Conservation (phyloP, 2,113 vertebrate species). For the Synchiropus splendidus region DNA sequence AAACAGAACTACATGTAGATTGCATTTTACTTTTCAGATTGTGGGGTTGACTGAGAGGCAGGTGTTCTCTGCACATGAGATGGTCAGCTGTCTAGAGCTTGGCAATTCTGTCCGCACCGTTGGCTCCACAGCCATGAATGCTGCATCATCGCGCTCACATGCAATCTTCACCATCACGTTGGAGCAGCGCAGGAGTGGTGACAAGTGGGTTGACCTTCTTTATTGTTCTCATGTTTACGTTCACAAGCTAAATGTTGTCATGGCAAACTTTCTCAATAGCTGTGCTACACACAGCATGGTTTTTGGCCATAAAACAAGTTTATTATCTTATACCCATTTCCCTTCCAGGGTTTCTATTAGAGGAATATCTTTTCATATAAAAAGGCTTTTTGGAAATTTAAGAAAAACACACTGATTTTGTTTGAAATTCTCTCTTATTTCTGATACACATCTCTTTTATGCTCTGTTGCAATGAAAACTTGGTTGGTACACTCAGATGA, state of each 20-base stretch:
- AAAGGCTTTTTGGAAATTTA: too few relatives aligned
- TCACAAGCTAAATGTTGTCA: not conserved
- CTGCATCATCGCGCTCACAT: slow-evolving; percentile 89
- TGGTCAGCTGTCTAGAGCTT: slow-evolving; percentile 81
- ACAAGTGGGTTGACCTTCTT: slow-evolving; percentile 70
- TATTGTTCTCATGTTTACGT: not conserved
- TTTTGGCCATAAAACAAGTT: too few relatives aligned
- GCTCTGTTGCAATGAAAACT: too few relatives aligned
- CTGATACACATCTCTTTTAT: too few relatives aligned
- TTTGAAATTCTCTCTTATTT: too few relatives aligned
- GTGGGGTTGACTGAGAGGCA: slow-evolving; percentile 80
- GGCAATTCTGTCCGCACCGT: slow-evolving; percentile 87
- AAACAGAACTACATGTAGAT: not conserved
- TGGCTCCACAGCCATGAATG: slow-evolving; percentile 92
- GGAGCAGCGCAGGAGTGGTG: slow-evolving; percentile 77
- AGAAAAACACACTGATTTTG: too few relatives aligned
- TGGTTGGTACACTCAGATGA: too few relatives aligned
- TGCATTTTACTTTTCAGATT: slow-evolving; percentile 63
- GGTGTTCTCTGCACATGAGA: slow-evolving; percentile 74
- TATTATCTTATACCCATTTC: too few relatives aligned
- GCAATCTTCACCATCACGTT: slow-evolving; percentile 92
- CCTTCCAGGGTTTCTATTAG: too few relatives aligned
- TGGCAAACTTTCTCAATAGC: too few relatives aligned
- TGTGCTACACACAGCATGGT: too few relatives aligned
- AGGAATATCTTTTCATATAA: too few relatives aligned